Conservation (phyloP, 2,113 vertebrate genomes). For the Sphyrna mokarran region DNA sequence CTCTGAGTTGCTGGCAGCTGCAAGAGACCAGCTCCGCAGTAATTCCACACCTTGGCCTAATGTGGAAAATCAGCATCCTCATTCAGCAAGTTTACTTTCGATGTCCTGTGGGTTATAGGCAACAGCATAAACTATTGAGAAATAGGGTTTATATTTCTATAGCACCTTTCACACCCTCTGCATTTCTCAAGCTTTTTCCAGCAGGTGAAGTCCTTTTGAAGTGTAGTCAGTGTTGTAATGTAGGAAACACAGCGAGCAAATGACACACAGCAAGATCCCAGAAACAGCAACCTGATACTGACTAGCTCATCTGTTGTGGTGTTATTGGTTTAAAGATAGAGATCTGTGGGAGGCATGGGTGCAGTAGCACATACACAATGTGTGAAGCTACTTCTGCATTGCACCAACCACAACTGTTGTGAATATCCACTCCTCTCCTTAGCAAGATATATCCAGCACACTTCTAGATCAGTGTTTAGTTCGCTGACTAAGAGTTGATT, state of each 20-base stretch:
- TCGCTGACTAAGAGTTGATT: neutral
- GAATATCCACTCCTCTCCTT: neutral
- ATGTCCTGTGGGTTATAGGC: neutral
- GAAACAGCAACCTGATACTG: neutral
- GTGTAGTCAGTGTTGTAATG: neutral
- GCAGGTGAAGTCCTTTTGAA: neutral
- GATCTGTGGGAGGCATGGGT: neutral
- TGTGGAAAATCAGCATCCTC: neutral
- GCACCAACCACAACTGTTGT: neutral
- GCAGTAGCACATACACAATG: neutral
- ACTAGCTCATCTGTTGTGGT: neutral
- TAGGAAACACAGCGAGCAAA: neutral
- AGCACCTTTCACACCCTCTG: neutral
- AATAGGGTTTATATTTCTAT: neutral
- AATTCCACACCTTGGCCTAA: neutral
- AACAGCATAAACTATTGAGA: neutral
- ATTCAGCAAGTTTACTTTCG: neutral
- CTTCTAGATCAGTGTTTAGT: neutral
- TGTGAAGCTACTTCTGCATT: neutral
- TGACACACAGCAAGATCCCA: neutral
- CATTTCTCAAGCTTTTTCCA: neutral
- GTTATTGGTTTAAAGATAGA: neutral
- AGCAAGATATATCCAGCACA: neutral
- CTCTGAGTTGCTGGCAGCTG: neutral
- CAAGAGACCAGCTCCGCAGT: neutral